Percentiles rank a stretch among this genome's conserved stretches.
Evolutionary conservation across 2,797 vertebrate genomes (phyloP).

Genomic region (Sebastiscus tertius): DNA sequence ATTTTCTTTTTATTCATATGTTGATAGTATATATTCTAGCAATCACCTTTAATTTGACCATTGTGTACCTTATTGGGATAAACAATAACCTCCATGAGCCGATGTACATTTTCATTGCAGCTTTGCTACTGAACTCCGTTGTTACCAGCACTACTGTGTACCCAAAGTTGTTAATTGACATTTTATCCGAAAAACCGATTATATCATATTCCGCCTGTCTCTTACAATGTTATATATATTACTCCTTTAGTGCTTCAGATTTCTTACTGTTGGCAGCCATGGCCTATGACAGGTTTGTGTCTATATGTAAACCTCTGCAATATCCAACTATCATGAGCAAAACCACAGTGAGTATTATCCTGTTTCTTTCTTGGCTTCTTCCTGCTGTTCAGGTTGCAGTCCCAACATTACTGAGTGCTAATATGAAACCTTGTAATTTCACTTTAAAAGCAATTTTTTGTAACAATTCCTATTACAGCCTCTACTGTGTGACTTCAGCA

Average conservation of each 20-base stretch:
- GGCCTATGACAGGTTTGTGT: conserved; percentile 44
- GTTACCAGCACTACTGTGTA: conserved; percentile 28
- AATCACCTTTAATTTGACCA: conserved; percentile 23
- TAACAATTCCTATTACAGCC: not conserved
- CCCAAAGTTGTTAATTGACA: conserved; percentile 23
- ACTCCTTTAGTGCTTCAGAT: not conserved
- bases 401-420: not conserved
- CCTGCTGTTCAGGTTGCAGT: not conserved
- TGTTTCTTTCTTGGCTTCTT: conserved; percentile 12
- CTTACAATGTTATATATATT: conserved; percentile 14
- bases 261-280: conserved; percentile 36
- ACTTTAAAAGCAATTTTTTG: not conserved
- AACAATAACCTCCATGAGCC: conserved; percentile 49
- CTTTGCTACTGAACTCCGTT: conserved; percentile 38
- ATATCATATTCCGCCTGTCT: conserved; percentile 34
- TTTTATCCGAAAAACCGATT: conserved; percentile 23
- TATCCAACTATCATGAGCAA: conserved; percentile 16
- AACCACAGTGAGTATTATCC: not conserved
- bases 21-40: conserved; percentile 32
- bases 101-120: conserved; percentile 58
- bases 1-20: conserved; percentile 32
- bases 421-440: not conserved
- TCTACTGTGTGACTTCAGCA: not conserved
- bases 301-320: conserved; percentile 43
- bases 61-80: conserved; percentile 33